These are phyloP conservation scores for Philereme transversata DNA, from an alignment of 2,888 invertebrate genomes.

Conservation along the genomic window DNA sequence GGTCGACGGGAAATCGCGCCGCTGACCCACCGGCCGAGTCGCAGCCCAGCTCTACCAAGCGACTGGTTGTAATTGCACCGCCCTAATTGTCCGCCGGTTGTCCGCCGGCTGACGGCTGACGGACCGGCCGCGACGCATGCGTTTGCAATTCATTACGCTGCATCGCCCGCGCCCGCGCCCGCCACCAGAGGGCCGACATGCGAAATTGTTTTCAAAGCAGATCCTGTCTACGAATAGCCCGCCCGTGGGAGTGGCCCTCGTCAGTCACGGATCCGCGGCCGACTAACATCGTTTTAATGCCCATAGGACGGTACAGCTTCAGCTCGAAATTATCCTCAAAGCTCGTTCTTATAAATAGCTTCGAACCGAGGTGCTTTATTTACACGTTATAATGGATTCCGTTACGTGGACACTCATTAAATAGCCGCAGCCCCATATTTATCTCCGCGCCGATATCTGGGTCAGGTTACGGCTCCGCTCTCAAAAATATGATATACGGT, in stretches of 20 bases:
- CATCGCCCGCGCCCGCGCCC: slow-evolving; percentile 38
- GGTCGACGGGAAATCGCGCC: slow-evolving; percentile 74
- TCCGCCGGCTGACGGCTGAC: slow-evolving; percentile 62
- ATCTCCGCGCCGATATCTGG: slow-evolving; percentile 56
- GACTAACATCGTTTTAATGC: slow-evolving; percentile 63
- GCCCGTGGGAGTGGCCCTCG: slow-evolving; percentile 58
- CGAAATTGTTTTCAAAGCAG: slow-evolving; percentile 74
- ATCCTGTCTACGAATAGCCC: slow-evolving; percentile 65
- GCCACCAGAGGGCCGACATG: slow-evolving; percentile 54
- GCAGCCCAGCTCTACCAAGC: slow-evolving; percentile 43
- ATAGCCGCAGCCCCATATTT: slow-evolving; percentile 45
- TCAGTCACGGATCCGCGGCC: slow-evolving; percentile 60
- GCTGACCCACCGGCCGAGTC: slow-evolving; percentile 78
- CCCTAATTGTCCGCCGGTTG: slow-evolving; percentile 76
- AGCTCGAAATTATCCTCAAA: slow-evolving; percentile 44
- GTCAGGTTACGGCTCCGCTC: slow-evolving; percentile 55
- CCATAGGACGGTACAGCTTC: slow-evolving; percentile 41
- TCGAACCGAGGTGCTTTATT: slow-evolving; percentile 42
- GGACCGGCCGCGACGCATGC: slow-evolving; percentile 59
- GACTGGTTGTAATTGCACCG: slow-evolving; percentile 76
- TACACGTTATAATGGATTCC: slow-evolving; percentile 51
- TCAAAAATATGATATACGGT: slow-evolving; percentile 54
- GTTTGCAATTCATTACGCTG: slow-evolving; percentile 72
- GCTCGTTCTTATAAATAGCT: slow-evolving; percentile 42
- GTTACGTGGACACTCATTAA: slow-evolving; percentile 51